These are phyloP conservation scores for Yponomeuta evonymella DNA, from an alignment of 2,888 invertebrate species.

Conservation along the genomic window DNA sequence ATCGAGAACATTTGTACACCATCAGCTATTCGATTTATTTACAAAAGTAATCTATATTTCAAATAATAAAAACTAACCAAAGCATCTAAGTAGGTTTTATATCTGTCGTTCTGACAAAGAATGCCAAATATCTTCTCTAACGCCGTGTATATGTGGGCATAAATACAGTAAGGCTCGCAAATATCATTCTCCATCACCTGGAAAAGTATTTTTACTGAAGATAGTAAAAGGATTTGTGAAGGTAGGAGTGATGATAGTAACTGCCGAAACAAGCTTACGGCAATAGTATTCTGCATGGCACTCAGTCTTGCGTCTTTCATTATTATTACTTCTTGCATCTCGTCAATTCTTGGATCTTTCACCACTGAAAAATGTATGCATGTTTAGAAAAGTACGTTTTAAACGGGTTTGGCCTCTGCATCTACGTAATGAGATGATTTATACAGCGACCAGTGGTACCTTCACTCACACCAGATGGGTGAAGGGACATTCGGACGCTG, in stretches of 20 bases:
- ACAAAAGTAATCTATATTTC: background rate
- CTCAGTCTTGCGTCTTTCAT: slow-evolving; percentile 62
- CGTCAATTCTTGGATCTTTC: slow-evolving; percentile 50
- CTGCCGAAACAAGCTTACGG: slow-evolving; percentile 36
- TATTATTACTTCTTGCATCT: slow-evolving; percentile 54
- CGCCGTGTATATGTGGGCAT: slow-evolving; percentile 67
- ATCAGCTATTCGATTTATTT: background rate
- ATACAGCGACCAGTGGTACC: background rate
- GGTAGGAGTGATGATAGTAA: too few species aligned
- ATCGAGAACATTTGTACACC: too few species aligned
- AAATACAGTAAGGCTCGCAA: slow-evolving; percentile 64
- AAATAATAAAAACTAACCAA: slow-evolving; percentile 36
- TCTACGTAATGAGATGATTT: background rate
- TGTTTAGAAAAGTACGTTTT: too few species aligned
- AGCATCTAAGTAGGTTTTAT: slow-evolving; percentile 54
- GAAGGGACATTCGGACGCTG: too few species aligned
- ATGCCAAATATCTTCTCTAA: slow-evolving; percentile 61
- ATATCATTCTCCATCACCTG: slow-evolving; percentile 68
- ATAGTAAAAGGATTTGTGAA: too few species aligned
- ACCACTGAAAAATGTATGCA: slow-evolving; percentile 35
- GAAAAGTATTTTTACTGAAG: slow-evolving; percentile 17
- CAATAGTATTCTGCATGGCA: slow-evolving; percentile 64
- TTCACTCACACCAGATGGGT: background rate
- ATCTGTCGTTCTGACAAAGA: slow-evolving; percentile 60
- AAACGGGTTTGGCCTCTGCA: too few species aligned